These are phyloP conservation scores for Molorchus minor DNA, from an alignment of 2,888 invertebrate species.

Conservation along the genomic window DNA sequence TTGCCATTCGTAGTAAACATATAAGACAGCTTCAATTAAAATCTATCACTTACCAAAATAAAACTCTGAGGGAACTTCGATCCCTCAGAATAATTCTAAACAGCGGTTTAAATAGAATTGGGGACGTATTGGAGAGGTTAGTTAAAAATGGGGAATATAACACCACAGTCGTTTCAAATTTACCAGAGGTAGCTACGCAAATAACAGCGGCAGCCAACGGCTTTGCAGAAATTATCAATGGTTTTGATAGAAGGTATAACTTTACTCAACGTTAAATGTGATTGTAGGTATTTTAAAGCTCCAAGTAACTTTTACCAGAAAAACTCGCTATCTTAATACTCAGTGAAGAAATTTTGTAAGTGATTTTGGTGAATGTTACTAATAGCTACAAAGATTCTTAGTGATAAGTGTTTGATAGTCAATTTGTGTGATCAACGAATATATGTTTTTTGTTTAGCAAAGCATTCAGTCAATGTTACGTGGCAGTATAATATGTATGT, in stretches of 20 bases:
- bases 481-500: slow-evolving; percentile 13
- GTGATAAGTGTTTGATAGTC: slow-evolving; percentile 22
- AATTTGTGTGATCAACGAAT: slow-evolving; percentile 31
- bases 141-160: slow-evolving; percentile 17
- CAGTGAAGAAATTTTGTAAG: too few relatives aligned
- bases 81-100: slow-evolving; percentile 11
- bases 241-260: slow-evolving; percentile 10
- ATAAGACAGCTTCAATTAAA: slow-evolving; percentile 1
- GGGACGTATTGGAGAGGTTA: slow-evolving; percentile 20
- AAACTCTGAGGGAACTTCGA: slow-evolving; percentile 16
- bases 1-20: neutral
- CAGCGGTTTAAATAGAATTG: slow-evolving; percentile 20
- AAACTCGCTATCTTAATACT: neutral
- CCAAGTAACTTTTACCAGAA: neutral
- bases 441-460: slow-evolving; percentile 5
- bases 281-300: slow-evolving; percentile 15
- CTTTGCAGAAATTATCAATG: slow-evolving; percentile 14
- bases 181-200: slow-evolving; percentile 16
- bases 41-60: slow-evolving; percentile 16
- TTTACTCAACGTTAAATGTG: slow-evolving; percentile 17
- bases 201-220: slow-evolving; percentile 12
- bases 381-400: neutral
- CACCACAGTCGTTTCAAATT: slow-evolving; percentile 3
- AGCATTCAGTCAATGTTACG: neutral
- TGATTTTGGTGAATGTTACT: neutral